phyloP scores from a whole-genome alignment of 2,113 vertebrate genomes.

The Anser cygnoides region DNA sequence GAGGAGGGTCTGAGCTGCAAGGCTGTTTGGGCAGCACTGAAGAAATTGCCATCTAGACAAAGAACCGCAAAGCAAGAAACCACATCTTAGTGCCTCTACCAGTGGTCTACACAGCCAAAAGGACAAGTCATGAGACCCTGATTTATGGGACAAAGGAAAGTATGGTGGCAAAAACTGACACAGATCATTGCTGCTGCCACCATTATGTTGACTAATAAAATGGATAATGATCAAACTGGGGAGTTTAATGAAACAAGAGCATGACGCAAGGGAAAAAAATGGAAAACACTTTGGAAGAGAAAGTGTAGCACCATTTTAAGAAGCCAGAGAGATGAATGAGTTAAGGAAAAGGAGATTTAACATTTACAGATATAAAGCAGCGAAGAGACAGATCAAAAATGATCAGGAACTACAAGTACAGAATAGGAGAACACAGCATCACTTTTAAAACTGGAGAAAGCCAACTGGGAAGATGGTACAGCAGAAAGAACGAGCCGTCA shows the following conservation, averaged over 20 bases:
- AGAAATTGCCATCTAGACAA: not conserved
- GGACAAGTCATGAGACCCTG: fast-evolving
- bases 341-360: slow-evolving; percentile 39
- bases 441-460: slow-evolving; percentile 9
- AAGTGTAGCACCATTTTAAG: fast-evolving
- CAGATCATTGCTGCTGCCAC: not conserved
- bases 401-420: slow-evolving; percentile 17
- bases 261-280: not conserved
- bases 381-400: slow-evolving; percentile 19
- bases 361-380: slow-evolving; percentile 14
- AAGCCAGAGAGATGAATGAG: not conserved
- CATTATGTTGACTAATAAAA: not conserved
- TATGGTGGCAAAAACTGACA: not conserved
- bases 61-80: not conserved
- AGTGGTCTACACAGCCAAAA: not conserved
- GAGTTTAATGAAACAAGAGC: slow-evolving; percentile 7
- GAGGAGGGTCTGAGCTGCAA: not conserved
- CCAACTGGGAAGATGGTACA: not conserved
- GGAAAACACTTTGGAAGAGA: not conserved
- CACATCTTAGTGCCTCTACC: not conserved
- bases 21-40: not conserved
- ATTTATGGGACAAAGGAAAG: not conserved
- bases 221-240: not conserved
- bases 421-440: slow-evolving; percentile 17
- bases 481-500: not conserved